Percentiles rank a stretch among this genome's conserved stretches.
These are phyloP conservation scores for Dreissena rostriformis DNA, from an alignment of 1,140 invertebrate genomes.

Conservation along the genomic window DNA sequence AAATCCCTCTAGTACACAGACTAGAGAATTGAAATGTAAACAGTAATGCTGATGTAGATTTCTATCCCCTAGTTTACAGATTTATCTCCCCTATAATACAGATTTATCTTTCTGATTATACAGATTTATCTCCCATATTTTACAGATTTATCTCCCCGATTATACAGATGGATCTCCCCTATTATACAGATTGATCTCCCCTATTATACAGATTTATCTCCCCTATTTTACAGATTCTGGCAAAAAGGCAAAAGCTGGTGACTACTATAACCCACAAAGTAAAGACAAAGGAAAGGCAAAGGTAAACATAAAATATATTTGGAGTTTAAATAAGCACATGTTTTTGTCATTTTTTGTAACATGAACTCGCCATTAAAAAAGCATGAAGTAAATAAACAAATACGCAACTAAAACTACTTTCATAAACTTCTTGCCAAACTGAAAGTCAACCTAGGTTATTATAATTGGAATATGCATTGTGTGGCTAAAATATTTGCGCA, in stretches of 20 bases:
- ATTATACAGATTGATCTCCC: background rate
- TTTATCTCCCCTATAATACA: background rate
- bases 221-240: background rate
- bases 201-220: background rate
- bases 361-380: background rate
- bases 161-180: background rate
- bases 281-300: background rate
- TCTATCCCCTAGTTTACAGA: background rate
- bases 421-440: background rate
- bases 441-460: background rate
- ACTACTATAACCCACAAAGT: slow-evolving; percentile 2
- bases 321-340: no score
- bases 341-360: no score
- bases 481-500: no score
- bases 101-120: background rate
- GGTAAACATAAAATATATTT: background rate
- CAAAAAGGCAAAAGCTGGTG: background rate
- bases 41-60: no score
- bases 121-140: background rate
- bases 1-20: no score
- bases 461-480: no score
- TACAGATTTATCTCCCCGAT: background rate
- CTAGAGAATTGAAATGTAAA: no score
- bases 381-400: background rate
- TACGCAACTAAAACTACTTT: background rate